Percentiles rank a stretch among this genome's conserved stretches.
Evolutionary conservation across 2,113 vertebrate species (phyloP).

Genomic region (Pelusios castaneus): DNA sequence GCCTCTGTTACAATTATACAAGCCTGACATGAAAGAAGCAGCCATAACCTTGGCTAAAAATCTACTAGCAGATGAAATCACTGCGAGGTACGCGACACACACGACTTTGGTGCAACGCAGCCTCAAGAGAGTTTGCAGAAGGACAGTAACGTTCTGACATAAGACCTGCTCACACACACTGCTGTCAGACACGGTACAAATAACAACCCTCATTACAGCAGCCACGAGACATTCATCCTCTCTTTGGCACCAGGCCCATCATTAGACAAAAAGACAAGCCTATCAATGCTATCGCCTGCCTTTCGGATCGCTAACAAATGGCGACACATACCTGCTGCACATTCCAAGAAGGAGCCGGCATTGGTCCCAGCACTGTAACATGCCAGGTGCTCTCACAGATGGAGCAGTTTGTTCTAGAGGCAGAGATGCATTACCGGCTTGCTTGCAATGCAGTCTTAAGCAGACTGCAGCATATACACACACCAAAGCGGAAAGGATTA

Average conservation of each 20-base stretch:
- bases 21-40: background rate
- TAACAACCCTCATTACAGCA: background rate
- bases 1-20: background rate
- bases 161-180: background rate
- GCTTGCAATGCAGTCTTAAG: slow-evolving; percentile 45
- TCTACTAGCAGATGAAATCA: background rate
- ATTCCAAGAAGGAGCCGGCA: slow-evolving; percentile 67
- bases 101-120: background rate
- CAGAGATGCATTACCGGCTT: slow-evolving; percentile 50
- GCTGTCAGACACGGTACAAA: background rate
- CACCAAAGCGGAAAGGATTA: background rate
- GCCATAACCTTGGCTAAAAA: slow-evolving; percentile 2
- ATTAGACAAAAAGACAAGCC: slow-evolving; percentile 30
- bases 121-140: fast-evolving
- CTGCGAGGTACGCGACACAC: background rate
- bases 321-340: slow-evolving; percentile 71
- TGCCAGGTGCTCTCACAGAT: slow-evolving; percentile 55
- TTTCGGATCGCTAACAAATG: background rate
- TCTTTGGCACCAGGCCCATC: background rate
- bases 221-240: fast-evolving
- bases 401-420: background rate
- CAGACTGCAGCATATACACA: slow-evolving; percentile 24
- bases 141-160: fast-evolving
- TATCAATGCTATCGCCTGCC: background rate
- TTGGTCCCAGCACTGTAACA: slow-evolving; percentile 70